Conservation (phyloP, 2,888 invertebrate species). For the Xestia rhomboidea region DNA sequence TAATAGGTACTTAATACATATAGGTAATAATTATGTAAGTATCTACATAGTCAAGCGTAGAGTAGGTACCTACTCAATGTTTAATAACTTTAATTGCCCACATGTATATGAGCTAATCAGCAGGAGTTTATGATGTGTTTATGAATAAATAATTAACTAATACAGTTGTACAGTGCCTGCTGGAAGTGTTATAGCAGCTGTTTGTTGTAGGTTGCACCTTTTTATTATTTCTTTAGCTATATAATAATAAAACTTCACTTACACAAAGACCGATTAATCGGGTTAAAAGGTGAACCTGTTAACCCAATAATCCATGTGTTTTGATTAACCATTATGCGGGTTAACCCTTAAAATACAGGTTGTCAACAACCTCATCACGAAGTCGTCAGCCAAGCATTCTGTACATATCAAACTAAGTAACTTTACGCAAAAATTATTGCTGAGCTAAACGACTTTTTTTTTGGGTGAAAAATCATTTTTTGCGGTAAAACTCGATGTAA, state of each 20-base stretch:
- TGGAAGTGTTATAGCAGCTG: conserved; percentile 14
- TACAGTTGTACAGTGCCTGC: conserved; percentile 1
- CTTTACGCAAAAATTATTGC: too few relatives aligned
- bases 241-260: background rate
- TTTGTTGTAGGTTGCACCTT: background rate
- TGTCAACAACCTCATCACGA: too few relatives aligned
- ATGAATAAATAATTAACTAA: background rate
- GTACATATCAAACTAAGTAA: too few relatives aligned
- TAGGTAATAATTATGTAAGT: background rate
- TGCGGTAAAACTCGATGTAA: too few relatives aligned
- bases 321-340: too few relatives aligned
- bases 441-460: too few relatives aligned
- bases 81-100: conserved; percentile 30
- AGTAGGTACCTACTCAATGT: background rate
- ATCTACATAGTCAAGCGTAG: background rate
- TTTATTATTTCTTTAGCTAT: background rate
- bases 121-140: background rate
- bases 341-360: too few relatives aligned
- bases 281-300: too few relatives aligned
- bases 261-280: background rate
- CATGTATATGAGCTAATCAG: conserved; percentile 18
- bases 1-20: background rate
- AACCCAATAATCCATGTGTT: too few relatives aligned
- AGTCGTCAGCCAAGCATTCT: too few relatives aligned
- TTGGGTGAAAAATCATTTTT: too few relatives aligned